These are phyloP conservation scores for Brachyptera putata DNA, from an alignment of 2,888 invertebrate species.

Conservation along the genomic window DNA sequence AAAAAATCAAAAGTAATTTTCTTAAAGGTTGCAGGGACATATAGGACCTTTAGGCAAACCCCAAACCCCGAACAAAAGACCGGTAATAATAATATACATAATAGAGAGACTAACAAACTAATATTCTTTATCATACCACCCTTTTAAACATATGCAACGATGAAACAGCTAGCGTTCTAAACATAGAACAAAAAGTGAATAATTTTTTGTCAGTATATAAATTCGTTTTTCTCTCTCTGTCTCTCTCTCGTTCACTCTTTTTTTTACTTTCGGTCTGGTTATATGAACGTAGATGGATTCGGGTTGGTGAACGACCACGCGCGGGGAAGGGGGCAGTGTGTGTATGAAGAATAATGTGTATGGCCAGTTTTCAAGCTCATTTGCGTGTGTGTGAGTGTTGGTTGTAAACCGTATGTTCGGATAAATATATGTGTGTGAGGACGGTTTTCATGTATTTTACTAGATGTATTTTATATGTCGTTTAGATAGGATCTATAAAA, in stretches of 20 bases:
- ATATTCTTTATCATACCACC: background rate
- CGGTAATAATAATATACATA: background rate
- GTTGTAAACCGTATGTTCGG: too few relatives aligned
- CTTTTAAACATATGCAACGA: background rate
- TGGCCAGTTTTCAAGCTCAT: background rate
- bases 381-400: background rate
- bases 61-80: conserved; percentile 1
- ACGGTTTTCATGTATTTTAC: too few relatives aligned
- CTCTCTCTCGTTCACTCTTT: too few relatives aligned
- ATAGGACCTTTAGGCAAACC: background rate
- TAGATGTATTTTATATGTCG: too few relatives aligned
- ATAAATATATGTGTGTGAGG: too few relatives aligned
- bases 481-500: too few relatives aligned
- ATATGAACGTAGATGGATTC: background rate
- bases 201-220: background rate
- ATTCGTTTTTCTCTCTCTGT: too few relatives aligned
- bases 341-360: too few relatives aligned
- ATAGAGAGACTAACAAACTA: conserved; percentile 11
- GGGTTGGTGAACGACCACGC: background rate
- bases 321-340: background rate
- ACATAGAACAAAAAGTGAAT: conserved; percentile 6
- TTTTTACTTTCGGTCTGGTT: too few relatives aligned
- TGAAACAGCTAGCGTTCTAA: background rate
- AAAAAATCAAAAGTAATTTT: conserved; percentile 15
- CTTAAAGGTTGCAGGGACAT: conserved; percentile 8